Base-by-base conservation (phyloP, 2,797 vertebrate species). In the Danio tinwini region DNA sequence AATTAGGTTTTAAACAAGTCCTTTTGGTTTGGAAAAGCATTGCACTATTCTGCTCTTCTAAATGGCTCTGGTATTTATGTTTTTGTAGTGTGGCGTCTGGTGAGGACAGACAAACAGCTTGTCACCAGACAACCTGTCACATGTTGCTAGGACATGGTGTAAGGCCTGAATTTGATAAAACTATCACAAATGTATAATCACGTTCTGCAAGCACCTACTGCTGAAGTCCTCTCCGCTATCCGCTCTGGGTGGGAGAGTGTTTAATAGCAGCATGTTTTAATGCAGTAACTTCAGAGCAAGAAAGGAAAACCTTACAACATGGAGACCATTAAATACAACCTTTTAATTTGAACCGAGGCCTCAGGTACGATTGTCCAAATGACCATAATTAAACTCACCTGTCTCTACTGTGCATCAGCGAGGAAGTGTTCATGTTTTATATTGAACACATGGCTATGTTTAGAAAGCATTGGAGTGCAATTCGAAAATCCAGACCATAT, bases 401-500 rank as follows among this genome's bases (percentile, higher is more conserved):
- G 91, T 77, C 74, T 79, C 42, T 78, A 56, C 67, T 80, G 86
- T 84, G 88, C 80, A 82, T 86, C 81, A 69, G 80, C 81, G 82
- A 82, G 84, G 83, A 85, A 83, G 83, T 76, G 50, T 47, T 78
- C 49, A 21, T n/a, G 29, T 89, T 29, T 91, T 90, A 90, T 86
- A 84, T 86, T 61, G n/a, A 86, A 90, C 92, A 93, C 86, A 91
- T 91, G 92, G 87, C 83, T 89, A 80, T 89, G 85, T 88, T 93
- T 91, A 91, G 81, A 78, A 90, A 90, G 82, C 82, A 83, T 87
- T 84, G 87, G 83, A 86, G 83, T 76, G 74, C 81, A 84, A 63
- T 89, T 90, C 83, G 74, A 88, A 85, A 85, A 88, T 85, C 83
- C 42, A 80, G 74, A 78, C 84, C 80, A 71, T 53, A 85, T 85